Evolutionary conservation across 1,140 invertebrate genomes (phyloP).

Genomic region (Spodoptera frugiperda): DNA sequence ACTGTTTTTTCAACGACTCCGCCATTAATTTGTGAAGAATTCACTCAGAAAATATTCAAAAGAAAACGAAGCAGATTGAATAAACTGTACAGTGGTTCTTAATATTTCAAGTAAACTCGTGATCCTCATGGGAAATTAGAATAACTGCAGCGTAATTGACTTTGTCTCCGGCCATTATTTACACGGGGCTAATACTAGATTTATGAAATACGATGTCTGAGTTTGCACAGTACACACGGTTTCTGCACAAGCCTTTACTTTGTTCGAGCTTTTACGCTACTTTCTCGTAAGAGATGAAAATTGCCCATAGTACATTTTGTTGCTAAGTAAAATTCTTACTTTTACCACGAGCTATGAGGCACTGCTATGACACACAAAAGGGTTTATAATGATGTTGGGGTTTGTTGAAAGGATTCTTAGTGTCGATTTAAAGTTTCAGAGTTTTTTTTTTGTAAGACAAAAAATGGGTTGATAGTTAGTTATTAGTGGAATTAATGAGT

Average conservation of each 20-base stretch:
- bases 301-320: too few relatives aligned
- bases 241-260: slow-evolving; percentile 6
- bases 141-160: slow-evolving; percentile 46
- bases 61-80: neutral
- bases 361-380: too few relatives aligned
- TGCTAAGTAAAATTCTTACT: too few relatives aligned
- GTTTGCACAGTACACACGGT: neutral
- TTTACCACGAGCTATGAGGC: too few relatives aligned
- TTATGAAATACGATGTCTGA: slow-evolving; percentile 25
- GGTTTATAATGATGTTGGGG: too few relatives aligned
- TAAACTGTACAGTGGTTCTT: neutral
- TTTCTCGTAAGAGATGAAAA: neutral
- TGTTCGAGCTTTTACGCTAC: slow-evolving; percentile 1
- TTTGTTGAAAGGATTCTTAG: too few relatives aligned
- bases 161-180: slow-evolving; percentile 40
- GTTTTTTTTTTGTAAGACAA: too few relatives aligned
- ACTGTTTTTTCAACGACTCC: neutral
- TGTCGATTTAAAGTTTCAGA: too few relatives aligned
- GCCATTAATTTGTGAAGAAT: slow-evolving; percentile 2
- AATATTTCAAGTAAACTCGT: slow-evolving; percentile 39
- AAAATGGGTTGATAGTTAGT: too few relatives aligned
- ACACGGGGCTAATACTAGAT: slow-evolving; percentile 37
- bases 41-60: slow-evolving; percentile 16
- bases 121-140: slow-evolving; percentile 39
- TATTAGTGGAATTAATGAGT: too few relatives aligned